A percentile compares a stretch with the other conserved stretches of the same genome.
Evolutionary conservation across 2,113 vertebrate genomes (phyloP).

Genomic region (Cranoglanis bouderius): DNA sequence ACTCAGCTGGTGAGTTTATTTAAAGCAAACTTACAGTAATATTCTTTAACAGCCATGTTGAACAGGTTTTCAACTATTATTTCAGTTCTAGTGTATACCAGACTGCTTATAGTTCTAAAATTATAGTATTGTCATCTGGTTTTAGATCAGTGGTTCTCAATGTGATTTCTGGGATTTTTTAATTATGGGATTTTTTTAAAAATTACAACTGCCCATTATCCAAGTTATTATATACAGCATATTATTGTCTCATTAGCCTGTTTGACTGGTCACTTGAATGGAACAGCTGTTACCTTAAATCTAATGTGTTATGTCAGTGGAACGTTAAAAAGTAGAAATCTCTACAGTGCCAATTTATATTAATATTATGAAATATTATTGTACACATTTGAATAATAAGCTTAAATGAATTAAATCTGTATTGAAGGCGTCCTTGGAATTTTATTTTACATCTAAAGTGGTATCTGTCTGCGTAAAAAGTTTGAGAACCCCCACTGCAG

Average conservation of each 20-base stretch:
- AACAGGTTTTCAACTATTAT: background rate
- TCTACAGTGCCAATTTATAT: background rate
- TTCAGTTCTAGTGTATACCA: no score
- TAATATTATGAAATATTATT: background rate
- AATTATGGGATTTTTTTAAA: background rate
- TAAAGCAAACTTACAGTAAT: background rate
- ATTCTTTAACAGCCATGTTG: background rate
- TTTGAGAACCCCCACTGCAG: background rate
- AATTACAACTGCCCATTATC: background rate
- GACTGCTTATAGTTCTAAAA: background rate
- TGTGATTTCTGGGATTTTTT: background rate
- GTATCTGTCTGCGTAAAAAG: background rate
- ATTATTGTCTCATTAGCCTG: background rate
- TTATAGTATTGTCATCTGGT: background rate
- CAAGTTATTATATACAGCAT: background rate
- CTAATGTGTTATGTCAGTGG: background rate
- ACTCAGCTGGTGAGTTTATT: slow-evolving; percentile 18
- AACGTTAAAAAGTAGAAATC: background rate
- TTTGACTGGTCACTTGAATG: background rate
- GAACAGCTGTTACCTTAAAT: background rate
- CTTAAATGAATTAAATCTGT: background rate
- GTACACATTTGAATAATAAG: background rate
- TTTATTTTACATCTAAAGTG: background rate
- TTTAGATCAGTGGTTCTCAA: background rate
- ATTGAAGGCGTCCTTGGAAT: background rate